Base-by-base conservation (phyloP, 2,888 invertebrate species). In the Cryptocephalus primarius region DNA sequence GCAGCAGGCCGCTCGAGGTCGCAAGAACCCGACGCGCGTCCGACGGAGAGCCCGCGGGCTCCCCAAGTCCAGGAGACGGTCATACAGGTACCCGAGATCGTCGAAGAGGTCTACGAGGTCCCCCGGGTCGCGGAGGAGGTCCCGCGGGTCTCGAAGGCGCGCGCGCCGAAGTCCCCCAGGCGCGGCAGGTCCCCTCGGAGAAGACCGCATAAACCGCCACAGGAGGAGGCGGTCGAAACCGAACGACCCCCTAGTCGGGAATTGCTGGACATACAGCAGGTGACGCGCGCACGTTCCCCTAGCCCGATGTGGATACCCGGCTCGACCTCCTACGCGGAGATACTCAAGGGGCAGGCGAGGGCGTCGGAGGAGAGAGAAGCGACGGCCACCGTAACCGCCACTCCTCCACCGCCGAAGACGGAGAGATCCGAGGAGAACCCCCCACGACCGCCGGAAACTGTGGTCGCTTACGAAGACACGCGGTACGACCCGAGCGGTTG, bases 271-370 rank as follows among this genome's bases (percentile, higher is more conserved):
- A 46, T 53, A n/a, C 13, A 48, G 13, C 34, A 49, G 31, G 50
- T 36, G 46, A 55, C 63, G 8, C 68, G 76, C 40, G 65, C 68
- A n/a, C 73, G 82, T 55, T 82, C 82, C 0, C 76, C 77, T 39
- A 83, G 83, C 65, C 85, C 85, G 11, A 78, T 83, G 64, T 87
- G 86, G 86, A 66, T 74, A 39, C 83, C 82, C 3, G 85, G 84
- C 32, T 80, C 81, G 22, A 79, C 84, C 42, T 80, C 86, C 41
- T 89, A 88, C 67, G 86, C 89, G 42, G 86, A 87, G 69, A 82
- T 89, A 53, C 75, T 88, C 50, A 78, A 80, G 56, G 86, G 88
- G 8, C 65, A 72, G 60, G 68, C 46, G 13, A 69, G 39, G 40
- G 48, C 41, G 4, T 49, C 52, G 9, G 51, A 54, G 40, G 52